Percentiles rank a stretch among this genome's conserved stretches.
Evolutionary conservation across 2,888 invertebrate species (phyloP).

Genomic region (Ethmia dodecea): DNA sequence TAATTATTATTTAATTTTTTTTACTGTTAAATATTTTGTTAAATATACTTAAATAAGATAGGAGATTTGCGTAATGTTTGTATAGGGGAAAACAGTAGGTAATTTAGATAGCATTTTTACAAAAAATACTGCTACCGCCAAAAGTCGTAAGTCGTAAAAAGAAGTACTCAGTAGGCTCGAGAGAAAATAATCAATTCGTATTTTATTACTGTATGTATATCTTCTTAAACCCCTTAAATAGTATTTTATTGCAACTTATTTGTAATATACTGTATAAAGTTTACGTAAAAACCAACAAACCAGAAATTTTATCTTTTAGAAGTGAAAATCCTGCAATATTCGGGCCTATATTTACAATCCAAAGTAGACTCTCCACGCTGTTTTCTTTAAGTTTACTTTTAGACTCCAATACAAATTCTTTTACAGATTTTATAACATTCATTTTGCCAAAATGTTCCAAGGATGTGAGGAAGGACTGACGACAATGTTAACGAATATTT

Average conservation of each 20-base stretch:
- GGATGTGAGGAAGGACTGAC: neutral
- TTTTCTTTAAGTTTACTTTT: slow-evolving; percentile 28
- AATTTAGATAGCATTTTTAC: too few relatives aligned
- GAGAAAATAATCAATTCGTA: neutral
- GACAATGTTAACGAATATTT: too few relatives aligned
- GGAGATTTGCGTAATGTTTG: too few relatives aligned
- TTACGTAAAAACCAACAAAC: slow-evolving; percentile 19
- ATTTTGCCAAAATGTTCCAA: slow-evolving; percentile 15
- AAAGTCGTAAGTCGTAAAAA: too few relatives aligned
- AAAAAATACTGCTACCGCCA: too few relatives aligned
- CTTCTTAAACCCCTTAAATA: too few relatives aligned
- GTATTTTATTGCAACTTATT: neutral
- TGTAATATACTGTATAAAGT: neutral
- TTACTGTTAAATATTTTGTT: too few relatives aligned
- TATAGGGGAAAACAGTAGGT: too few relatives aligned
- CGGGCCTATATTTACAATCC: slow-evolving; percentile 43
- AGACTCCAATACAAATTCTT: slow-evolving; percentile 13
- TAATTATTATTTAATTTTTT: too few relatives aligned
- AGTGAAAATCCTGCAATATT: slow-evolving; percentile 40
- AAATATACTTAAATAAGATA: too few relatives aligned
- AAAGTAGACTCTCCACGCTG: slow-evolving; percentile 38
- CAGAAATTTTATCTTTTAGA: slow-evolving; percentile 29
- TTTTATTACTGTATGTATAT: too few relatives aligned
- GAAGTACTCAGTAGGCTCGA: too few relatives aligned
- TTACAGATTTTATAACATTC: slow-evolving; percentile 19